These are phyloP conservation scores for Ochotona princeps DNA, from an alignment of 2,113 vertebrate genomes.

Conservation along the genomic window DNA sequence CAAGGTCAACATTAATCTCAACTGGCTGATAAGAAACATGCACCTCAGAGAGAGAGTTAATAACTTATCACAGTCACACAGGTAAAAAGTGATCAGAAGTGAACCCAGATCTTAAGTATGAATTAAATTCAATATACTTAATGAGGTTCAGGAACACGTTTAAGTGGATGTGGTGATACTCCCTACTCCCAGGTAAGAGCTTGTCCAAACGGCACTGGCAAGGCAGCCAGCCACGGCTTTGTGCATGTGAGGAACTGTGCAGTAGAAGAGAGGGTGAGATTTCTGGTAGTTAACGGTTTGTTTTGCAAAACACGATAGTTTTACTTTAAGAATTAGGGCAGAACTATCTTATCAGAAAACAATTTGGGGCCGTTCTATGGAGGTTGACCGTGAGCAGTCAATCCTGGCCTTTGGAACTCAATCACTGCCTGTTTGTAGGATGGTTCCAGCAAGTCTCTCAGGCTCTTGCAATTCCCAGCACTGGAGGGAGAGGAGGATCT, in stretches of 20 bases:
- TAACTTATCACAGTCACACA: conserved; percentile 27
- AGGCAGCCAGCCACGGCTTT: not conserved
- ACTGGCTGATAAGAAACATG: conserved; percentile 12
- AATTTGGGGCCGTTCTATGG: not conserved
- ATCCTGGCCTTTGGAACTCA: not conserved
- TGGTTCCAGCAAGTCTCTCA: not conserved
- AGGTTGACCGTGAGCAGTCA: not conserved
- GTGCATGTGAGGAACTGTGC: not conserved
- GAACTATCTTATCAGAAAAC: not conserved
- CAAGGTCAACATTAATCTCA: conserved; percentile 43
- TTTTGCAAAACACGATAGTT: conserved; percentile 21
- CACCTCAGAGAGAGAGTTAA: conserved; percentile 3
- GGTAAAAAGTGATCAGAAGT: not conserved
- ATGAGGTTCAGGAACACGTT: conserved; percentile 9
- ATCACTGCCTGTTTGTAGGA: not conserved
- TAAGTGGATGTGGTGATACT: not conserved
- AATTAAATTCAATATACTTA: conserved; percentile 29
- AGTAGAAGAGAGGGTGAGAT: not conserved
- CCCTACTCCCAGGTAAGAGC: not conserved
- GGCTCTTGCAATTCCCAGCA: too few relatives aligned
- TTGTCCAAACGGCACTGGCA: not conserved
- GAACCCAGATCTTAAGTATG: conserved; percentile 8
- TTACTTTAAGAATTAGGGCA: not conserved
- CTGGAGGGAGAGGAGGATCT: not conserved
- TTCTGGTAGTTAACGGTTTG: not conserved